Evolutionary conservation across 2,888 invertebrate species (phyloP).

Genomic region (Scaptomyza parva): DNA sequence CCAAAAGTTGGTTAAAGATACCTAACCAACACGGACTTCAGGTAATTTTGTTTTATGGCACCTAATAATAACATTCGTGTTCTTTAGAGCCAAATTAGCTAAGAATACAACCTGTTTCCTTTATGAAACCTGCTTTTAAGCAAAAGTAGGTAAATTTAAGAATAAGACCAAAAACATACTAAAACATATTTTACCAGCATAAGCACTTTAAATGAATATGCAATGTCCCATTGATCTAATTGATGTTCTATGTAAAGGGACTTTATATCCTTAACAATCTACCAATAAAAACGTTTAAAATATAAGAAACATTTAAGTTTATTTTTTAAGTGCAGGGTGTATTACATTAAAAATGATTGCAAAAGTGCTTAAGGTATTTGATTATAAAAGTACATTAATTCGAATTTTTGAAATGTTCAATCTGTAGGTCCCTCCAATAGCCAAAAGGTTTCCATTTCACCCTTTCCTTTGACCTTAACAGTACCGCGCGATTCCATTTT

Average conservation of each 20-base stretch:
- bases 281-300: constrained; percentile 5
- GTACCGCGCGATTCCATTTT: constrained; percentile 89
- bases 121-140: neutral
- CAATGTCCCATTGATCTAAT: neutral
- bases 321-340: constrained; percentile 33
- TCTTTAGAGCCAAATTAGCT: constrained; percentile 18
- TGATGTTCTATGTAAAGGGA: neutral
- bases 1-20: constrained; percentile 23
- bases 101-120: neutral
- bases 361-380: neutral
- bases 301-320: constrained; percentile 34
- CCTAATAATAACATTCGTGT: constrained; percentile 28
- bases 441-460: constrained; percentile 95
- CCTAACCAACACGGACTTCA: constrained; percentile 25
- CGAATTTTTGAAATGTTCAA: constrained; percentile 7
- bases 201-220: neutral
- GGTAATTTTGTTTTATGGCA: constrained; percentile 33
- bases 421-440: constrained; percentile 86
- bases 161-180: neutral
- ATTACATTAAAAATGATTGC: neutral
- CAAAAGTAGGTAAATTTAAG: neutral
- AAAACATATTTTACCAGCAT: neutral
- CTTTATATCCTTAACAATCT: neutral
- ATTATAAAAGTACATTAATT: constrained; percentile 1
- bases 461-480: constrained; percentile 94